These are phyloP conservation scores for Dipodomys spectabilis DNA, from an alignment of 2,113 vertebrate species.

Conservation along the genomic window DNA sequence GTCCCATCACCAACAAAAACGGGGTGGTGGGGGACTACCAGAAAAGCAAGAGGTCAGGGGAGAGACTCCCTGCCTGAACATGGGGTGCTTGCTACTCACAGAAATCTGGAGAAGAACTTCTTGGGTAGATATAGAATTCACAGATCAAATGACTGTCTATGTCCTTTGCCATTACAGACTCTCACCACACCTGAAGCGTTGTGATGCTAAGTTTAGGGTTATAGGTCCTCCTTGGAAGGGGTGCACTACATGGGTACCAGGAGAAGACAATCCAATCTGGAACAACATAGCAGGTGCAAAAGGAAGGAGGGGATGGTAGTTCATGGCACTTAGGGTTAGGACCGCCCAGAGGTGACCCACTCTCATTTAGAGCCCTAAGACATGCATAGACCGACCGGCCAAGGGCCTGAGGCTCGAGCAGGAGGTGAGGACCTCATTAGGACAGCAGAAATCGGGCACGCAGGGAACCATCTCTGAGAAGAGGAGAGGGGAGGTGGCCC, in stretches of 20 bases:
- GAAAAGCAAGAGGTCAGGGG: neutral
- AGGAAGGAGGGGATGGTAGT: too few species aligned
- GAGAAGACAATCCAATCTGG: neutral
- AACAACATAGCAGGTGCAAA: neutral
- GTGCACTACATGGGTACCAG: accelerated
- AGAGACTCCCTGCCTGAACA: neutral
- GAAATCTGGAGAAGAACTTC: neutral
- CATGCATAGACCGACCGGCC: neutral
- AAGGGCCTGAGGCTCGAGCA: neutral
- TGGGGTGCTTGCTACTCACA: neutral
- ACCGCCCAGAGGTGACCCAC: neutral
- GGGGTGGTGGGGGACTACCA: too few species aligned
- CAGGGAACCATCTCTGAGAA: neutral
- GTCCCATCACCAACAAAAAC: too few species aligned
- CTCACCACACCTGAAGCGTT: neutral
- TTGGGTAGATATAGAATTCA: neutral
- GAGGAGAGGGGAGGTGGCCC: constrained; percentile 60
- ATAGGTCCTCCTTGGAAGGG: neutral
- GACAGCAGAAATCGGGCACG: neutral
- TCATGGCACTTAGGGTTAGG: too few species aligned
- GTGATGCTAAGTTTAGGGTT: neutral
- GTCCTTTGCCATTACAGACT: neutral
- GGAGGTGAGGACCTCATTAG: neutral
- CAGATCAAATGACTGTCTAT: neutral
- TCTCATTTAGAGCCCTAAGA: neutral